Percentiles rank a stretch among this genome's conserved stretches.
phyloP scores from a whole-genome alignment of 2,888 invertebrate species.

The Athripsodes cinereus region DNA sequence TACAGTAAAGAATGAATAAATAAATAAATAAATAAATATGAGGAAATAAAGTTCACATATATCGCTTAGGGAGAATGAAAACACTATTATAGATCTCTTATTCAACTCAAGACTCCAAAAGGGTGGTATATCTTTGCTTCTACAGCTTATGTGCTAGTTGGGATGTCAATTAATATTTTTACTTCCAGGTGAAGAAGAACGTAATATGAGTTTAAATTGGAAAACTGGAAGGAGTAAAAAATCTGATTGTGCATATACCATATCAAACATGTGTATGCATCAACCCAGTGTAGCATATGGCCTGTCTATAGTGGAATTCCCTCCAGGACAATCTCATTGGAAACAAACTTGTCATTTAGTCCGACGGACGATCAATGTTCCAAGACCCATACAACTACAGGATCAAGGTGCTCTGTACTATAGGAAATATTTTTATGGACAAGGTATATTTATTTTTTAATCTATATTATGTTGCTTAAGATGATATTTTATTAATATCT shows the following conservation, averaged over 20 bases:
- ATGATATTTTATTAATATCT: no score
- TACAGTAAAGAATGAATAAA: no score
- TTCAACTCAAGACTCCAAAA: no score
- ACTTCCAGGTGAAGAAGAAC: slow-evolving; percentile 67
- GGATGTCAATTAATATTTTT: no score
- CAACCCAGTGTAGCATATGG: slow-evolving; percentile 79
- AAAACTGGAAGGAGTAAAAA: slow-evolving; percentile 38
- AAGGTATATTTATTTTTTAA: slow-evolving; percentile 64
- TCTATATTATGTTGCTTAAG: no score
- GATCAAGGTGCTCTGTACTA: slow-evolving; percentile 88
- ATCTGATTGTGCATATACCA: slow-evolving; percentile 33
- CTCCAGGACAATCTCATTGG: slow-evolving; percentile 70
- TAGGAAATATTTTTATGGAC: slow-evolving; percentile 79
- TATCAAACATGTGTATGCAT: slow-evolving; percentile 52
- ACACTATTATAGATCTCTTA: no score
- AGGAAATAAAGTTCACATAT: no score
- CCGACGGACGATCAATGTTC: slow-evolving; percentile 35
- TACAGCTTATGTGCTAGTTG: no score
- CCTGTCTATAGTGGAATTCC: slow-evolving; percentile 75
- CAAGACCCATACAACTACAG: slow-evolving; percentile 68
- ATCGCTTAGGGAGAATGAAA: no score
- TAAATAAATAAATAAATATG: no score
- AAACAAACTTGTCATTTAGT: slow-evolving; percentile 53
- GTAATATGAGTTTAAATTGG: slow-evolving; percentile 70
- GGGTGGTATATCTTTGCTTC: no score